Evolutionary conservation across 2,888 invertebrate genomes (phyloP), one percentile per base, ranked within the genome.

Genomic region (Uloborus plumipes): DNA sequence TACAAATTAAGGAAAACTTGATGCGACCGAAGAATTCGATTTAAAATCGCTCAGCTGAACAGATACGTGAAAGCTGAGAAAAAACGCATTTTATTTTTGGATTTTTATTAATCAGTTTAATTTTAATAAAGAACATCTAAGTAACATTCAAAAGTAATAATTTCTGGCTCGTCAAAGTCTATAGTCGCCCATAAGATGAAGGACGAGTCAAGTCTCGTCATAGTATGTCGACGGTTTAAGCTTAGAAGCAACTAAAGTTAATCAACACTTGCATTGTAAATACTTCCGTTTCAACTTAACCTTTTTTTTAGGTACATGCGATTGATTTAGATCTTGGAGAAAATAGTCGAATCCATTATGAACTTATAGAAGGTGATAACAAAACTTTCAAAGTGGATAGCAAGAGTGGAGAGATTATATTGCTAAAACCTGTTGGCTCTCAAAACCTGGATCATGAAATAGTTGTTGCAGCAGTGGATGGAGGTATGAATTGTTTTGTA

Each of bases 301-400:
- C 49, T 7, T 11, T 53, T 53, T 75, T 71, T 53, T 86, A 92
- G 91, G 95, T 98, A 55, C 94, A 93, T 87, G 98, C 98, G 14
- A 91, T 95, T 58, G 98, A 98, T 90, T 91, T 93, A 88, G 98
- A 98, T 90, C 94, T 93, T 86, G 94, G 93, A 84, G 95, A 95
- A 89, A 98, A 97, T 90, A 97, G 97, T 49, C 94, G 94, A 90
- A 94, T 95, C 14, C 92, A 95, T 31, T 98, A 97, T 90, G 95
- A 96, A 89, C 91, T 98, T 89, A 94, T 95, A 88, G 94, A 94
- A 88, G 96, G 96, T 3, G 88, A 88, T 71, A 76, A 85, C 89
- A 96, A 96, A 16, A 95, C 96, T 85, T 96, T 96, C 90, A 94
- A 94, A 89, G 94, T 98, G 77, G 94, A 94, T 89, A 91, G 94